Evolutionary conservation across 2,797 vertebrate genomes (phyloP).

Genomic region (Gallinago solitaria): DNA sequence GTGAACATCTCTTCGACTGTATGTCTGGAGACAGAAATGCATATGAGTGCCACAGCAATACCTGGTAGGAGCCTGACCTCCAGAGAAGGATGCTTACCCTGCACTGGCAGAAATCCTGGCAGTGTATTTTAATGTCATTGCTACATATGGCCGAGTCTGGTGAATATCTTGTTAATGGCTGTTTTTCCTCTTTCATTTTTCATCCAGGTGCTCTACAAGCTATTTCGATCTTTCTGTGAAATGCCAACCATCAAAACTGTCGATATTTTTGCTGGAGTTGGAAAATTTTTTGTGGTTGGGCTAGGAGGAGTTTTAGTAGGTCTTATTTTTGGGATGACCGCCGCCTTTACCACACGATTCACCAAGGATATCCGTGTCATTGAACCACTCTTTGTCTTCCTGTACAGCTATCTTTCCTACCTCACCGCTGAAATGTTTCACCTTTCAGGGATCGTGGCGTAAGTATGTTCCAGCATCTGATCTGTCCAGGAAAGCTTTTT

Average conservation of each 20-base stretch:
- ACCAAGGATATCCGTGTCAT: slow-evolving; percentile 85
- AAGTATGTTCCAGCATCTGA: slow-evolving; percentile 59
- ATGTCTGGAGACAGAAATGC: not conserved
- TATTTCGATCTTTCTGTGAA: slow-evolving; percentile 84
- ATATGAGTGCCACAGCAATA: rapidly evolving
- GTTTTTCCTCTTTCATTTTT: not conserved
- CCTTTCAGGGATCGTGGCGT: slow-evolving; percentile 86
- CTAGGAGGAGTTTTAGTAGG: slow-evolving; percentile 82
- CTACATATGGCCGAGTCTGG: rapidly evolving
- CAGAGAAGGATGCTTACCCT: not conserved
- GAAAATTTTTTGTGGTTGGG: slow-evolving; percentile 82
- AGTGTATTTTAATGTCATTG: rapidly evolving
- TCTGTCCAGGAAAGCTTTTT: not conserved
- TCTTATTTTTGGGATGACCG: slow-evolving; percentile 80
- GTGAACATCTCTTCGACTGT: not conserved
- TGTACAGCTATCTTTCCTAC: slow-evolving; percentile 87
- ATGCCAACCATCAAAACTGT: slow-evolving; percentile 75
- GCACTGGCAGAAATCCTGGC: not conserved
- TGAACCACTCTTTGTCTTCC: slow-evolving; percentile 86
- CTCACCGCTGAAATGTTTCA: slow-evolving; percentile 88
- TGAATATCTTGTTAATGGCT: not conserved
- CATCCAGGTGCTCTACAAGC: slow-evolving; percentile 84
- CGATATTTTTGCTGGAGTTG: slow-evolving; percentile 79
- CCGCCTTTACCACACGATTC: slow-evolving; percentile 82
- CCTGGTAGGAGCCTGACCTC: not conserved